Conservation (phyloP, 2,797 vertebrate genomes). For the Cheirogaleus major region DNA sequence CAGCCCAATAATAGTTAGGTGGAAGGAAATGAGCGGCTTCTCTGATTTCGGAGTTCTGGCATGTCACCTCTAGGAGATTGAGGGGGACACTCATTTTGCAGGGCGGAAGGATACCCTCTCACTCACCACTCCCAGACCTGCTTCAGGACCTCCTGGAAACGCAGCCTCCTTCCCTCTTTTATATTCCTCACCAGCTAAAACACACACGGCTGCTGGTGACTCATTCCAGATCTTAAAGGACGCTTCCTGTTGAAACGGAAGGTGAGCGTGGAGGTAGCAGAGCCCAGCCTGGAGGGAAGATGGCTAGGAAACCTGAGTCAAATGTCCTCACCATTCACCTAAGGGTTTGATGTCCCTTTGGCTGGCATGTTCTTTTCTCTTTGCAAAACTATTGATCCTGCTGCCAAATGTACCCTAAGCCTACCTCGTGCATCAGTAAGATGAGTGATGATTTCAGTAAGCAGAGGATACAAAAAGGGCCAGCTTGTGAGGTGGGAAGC, state of each 20-base stretch:
- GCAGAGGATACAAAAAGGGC: neutral
- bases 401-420: neutral
- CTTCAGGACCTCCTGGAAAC: neutral
- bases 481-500: neutral
- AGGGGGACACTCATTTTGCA: neutral
- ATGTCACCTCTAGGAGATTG: no score
- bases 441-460: neutral
- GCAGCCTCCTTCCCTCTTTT: neutral
- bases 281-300: neutral
- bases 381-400: conserved; percentile 10
- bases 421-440: neutral
- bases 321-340: neutral
- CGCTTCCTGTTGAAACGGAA: neutral
- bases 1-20: neutral
- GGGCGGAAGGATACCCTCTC: neutral
- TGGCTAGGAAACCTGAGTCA: neutral
- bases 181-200: neutral
- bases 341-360: neutral
- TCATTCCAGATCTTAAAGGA: neutral
- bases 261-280: neutral
- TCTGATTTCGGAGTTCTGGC: neutral
- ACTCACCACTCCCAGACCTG: neutral
- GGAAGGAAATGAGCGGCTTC: no score
- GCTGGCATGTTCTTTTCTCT: neutral
- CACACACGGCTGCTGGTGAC: neutral